phyloP scores from a whole-genome alignment of 2,797 vertebrate genomes.

The Ficedula albicollis region DNA sequence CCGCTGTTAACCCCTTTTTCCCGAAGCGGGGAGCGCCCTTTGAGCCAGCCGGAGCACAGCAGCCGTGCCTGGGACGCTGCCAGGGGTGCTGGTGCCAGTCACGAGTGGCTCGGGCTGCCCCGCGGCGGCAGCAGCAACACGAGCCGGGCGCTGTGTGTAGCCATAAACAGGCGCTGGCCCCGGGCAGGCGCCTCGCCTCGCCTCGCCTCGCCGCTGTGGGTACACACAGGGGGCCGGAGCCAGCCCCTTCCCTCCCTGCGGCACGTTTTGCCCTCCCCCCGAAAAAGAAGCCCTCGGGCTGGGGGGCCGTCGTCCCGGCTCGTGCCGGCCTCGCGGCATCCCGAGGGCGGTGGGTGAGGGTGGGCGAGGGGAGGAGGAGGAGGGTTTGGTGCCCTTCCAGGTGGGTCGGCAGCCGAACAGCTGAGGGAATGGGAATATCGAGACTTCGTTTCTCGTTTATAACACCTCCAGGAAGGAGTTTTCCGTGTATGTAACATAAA shows the following conservation, averaged over 20 bases:
- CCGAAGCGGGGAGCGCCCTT: fast-evolving
- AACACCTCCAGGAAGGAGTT: neutral
- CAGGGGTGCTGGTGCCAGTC: neutral
- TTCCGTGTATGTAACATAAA: fast-evolving
- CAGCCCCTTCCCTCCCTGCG: fast-evolving
- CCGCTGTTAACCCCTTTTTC: too few relatives aligned
- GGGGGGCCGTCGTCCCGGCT: fast-evolving
- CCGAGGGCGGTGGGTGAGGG: neutral
- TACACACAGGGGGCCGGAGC: neutral
- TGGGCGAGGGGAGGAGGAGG: neutral
- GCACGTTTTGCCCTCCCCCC: neutral
- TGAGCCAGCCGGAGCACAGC: fast-evolving
- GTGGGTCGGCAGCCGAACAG: neutral
- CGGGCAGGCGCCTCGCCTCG: neutral
- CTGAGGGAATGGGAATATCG: conserved; percentile 45
- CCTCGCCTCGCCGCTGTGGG: neutral
- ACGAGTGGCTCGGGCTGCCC: too few relatives aligned
- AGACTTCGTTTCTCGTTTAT: too few relatives aligned
- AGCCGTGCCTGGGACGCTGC: neutral
- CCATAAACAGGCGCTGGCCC: conserved; percentile 24
- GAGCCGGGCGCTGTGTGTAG: neutral
- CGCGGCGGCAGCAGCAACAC: too few relatives aligned
- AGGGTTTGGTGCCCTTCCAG: conserved; percentile 48
- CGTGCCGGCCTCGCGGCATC: neutral
- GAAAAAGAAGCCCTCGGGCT: too few relatives aligned